Evolutionary conservation across 1,140 invertebrate species (phyloP).

Genomic region (Caerostris darwini): DNA sequence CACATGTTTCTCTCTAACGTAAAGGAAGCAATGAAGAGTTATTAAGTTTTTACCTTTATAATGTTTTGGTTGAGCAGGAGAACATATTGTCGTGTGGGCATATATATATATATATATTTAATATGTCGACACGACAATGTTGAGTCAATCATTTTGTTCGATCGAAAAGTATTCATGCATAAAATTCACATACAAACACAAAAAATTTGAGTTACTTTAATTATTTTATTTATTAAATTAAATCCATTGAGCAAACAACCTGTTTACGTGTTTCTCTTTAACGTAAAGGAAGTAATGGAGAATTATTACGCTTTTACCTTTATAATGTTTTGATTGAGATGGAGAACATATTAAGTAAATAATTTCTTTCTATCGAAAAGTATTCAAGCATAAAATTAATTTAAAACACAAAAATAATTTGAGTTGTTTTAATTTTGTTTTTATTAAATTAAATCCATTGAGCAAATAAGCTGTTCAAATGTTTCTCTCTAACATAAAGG

Average conservation of each 20-base stretch:
- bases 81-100: no score
- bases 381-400: no score
- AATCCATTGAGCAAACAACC: slow-evolving; percentile 1
- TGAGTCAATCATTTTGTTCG: neutral
- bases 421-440: no score
- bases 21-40: slow-evolving; percentile 13
- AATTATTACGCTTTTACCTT: neutral
- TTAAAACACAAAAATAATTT: no score
- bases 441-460: no score
- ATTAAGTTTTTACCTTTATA: neutral
- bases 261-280: slow-evolving; percentile 34
- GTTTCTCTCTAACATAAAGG: neutral
- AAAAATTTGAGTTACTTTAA: no score
- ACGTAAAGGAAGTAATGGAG: slow-evolving; percentile 20
- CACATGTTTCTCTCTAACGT: slow-evolving; percentile 12
- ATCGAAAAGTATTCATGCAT: neutral
- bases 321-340: slow-evolving; percentile 17
- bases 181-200: no score
- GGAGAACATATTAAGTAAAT: no score
- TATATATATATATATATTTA: no score
- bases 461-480: slow-evolving; percentile 44
- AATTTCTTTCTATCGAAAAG: neutral
- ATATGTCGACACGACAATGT: no score
- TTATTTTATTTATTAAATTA: no score
- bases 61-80: neutral